A percentile compares a stretch with the other conserved stretches of the same genome.
phyloP scores from a whole-genome alignment of 2,113 vertebrate genomes.

The Nothocercus nigrocapillus region DNA sequence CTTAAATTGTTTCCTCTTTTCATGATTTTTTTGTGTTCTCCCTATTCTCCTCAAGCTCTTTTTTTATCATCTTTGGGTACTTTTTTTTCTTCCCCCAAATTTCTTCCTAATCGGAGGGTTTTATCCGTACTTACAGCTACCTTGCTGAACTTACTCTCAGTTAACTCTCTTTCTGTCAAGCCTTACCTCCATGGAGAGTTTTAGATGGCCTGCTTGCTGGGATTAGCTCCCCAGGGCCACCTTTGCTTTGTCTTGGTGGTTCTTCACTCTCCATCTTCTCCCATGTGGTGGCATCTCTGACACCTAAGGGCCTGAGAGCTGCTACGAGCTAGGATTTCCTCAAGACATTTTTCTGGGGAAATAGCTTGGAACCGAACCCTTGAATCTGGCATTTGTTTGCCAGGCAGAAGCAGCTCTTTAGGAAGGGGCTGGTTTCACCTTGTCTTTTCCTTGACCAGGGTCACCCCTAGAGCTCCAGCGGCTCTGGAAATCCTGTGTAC shows the following conservation, averaged over 20 bases:
- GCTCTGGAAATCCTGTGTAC: neutral
- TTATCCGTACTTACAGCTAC: neutral
- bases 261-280: neutral
- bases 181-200: neutral
- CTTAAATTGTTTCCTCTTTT: slow-evolving; percentile 41
- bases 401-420: neutral
- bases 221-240: neutral
- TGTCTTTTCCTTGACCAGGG: neutral
- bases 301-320: neutral
- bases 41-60: slow-evolving; percentile 23
- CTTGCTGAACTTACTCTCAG: neutral
- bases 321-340: neutral
- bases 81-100: neutral
- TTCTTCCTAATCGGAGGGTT: slow-evolving; percentile 17
- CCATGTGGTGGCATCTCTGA: rapidly evolving
- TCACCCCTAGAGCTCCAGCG: neutral
- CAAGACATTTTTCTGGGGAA: neutral
- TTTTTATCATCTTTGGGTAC: neutral
- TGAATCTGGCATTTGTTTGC: rapidly evolving
- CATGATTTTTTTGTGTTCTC: slow-evolving; percentile 5
- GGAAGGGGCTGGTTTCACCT: neutral
- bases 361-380: neutral
- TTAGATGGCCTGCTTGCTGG: neutral
- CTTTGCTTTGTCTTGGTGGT: neutral
- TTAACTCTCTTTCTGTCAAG: rapidly evolving